A percentile compares a stretch with the other conserved stretches of the same genome.
Conservation (phyloP, 2,888 invertebrate species). For the Oligia latruncula region DNA sequence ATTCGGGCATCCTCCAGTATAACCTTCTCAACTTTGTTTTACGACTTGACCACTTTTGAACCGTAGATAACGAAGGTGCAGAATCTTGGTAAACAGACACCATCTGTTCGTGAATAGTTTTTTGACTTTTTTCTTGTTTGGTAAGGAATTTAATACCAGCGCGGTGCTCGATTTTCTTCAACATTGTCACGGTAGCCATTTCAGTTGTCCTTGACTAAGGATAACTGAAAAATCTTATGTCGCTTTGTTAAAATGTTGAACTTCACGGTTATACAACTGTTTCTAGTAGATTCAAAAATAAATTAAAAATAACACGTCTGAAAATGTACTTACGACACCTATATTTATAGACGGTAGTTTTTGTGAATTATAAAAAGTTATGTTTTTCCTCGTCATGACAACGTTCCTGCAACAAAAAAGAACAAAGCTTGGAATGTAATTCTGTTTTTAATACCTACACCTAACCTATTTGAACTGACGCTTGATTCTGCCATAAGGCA, state of each 20-base stretch:
- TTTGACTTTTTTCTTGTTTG: too few species aligned
- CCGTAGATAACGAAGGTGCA: too few species aligned
- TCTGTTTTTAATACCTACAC: constrained; percentile 15
- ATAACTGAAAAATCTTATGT: not conserved
- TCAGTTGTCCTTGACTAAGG: too few species aligned
- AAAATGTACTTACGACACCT: constrained; percentile 19
- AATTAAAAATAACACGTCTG: constrained; percentile 7
- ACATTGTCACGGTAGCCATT: too few species aligned
- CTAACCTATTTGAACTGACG: constrained; percentile 17
- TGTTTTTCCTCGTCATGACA: constrained; percentile 37
- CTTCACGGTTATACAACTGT: not conserved
- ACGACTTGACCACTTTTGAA: too few species aligned
- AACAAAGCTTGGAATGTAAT: constrained; percentile 34
- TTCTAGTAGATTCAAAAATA: constrained; percentile 17
- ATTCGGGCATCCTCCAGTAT: too few species aligned
- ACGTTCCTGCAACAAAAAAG: constrained; percentile 36
- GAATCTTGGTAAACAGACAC: too few species aligned
- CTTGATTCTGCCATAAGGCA: constrained; percentile 3
- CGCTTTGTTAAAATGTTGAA: not conserved
- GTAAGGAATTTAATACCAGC: too few species aligned
- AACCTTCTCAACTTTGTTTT: too few species aligned
- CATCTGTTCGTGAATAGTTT: too few species aligned
- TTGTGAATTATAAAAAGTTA: constrained; percentile 41
- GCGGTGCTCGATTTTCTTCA: too few species aligned
- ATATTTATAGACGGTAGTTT: constrained; percentile 36